These are phyloP conservation scores for Psilanteris sp. DNA, from an alignment of 1,140 invertebrate genomes.

Conservation along the genomic window DNA sequence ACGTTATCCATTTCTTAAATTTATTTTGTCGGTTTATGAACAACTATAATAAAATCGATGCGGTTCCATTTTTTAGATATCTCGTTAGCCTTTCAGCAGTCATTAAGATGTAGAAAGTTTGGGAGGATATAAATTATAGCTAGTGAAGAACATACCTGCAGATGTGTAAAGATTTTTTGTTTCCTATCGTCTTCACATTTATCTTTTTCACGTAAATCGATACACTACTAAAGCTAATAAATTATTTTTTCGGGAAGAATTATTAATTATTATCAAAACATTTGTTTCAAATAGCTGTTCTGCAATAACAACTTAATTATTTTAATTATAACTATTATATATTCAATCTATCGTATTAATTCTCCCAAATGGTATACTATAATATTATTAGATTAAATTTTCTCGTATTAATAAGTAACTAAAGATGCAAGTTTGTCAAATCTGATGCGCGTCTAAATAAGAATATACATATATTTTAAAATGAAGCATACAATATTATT, in stretches of 20 bases:
- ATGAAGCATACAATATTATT: too few relatives aligned
- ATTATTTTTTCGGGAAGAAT: conserved; percentile 9
- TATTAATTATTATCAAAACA: conserved; percentile 47
- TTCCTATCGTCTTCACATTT: conserved; percentile 31
- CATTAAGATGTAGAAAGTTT: conserved; percentile 63
- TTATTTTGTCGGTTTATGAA: conserved; percentile 31
- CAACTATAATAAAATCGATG: conserved; percentile 46
- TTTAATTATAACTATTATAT: neutral
- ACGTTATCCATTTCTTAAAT: conserved; percentile 23
- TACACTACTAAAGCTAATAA: conserved; percentile 9
- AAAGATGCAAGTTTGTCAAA: too few relatives aligned
- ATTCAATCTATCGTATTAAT: too few relatives aligned
- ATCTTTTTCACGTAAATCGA: conserved; percentile 27
- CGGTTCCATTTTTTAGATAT: conserved; percentile 41
- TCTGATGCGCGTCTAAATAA: too few relatives aligned
- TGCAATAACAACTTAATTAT: conserved; percentile 14
- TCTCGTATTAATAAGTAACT: too few relatives aligned
- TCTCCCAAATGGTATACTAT: too few relatives aligned
- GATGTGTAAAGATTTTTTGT: conserved; percentile 29
- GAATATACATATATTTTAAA: too few relatives aligned
- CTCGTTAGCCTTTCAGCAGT: conserved; percentile 62
- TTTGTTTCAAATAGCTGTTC: too few relatives aligned
- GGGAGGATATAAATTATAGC: conserved; percentile 60
- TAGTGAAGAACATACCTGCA: conserved; percentile 24
- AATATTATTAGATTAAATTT: too few relatives aligned